Percentiles rank a stretch among this genome's conserved stretches.
Evolutionary conservation across 2,797 vertebrate genomes (phyloP).

Genomic region (Labroides dimidiatus): DNA sequence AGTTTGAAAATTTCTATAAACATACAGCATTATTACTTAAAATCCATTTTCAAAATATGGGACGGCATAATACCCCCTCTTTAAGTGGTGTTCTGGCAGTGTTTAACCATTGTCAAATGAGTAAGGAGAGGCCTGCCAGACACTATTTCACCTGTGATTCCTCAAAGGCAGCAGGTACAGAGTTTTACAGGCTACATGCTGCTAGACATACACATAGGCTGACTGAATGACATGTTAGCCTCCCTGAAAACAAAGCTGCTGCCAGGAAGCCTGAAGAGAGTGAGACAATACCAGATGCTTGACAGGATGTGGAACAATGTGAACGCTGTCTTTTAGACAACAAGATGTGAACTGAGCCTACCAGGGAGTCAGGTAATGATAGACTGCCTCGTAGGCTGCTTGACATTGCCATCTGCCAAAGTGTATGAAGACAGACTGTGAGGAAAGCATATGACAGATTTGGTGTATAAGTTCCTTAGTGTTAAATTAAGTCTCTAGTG

Average conservation of each 20-base stretch:
- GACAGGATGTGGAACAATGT: slow-evolving; percentile 30
- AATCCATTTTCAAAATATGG: too few species aligned
- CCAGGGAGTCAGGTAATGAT: slow-evolving; percentile 22
- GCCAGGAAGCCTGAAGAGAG: slow-evolving; percentile 29
- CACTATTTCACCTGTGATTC: slow-evolving; percentile 34
- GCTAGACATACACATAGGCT: slow-evolving; percentile 23
- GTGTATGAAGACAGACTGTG: background rate
- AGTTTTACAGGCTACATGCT: slow-evolving; percentile 48
- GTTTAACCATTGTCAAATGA: background rate
- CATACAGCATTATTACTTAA: too few species aligned
- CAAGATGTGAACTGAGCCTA: slow-evolving; percentile 22
- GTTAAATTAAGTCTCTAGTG: slow-evolving; percentile 3
- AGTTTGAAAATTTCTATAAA: too few species aligned
- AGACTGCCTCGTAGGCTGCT: slow-evolving; percentile 34
- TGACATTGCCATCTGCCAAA: slow-evolving; percentile 34
- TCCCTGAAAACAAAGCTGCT: slow-evolving; percentile 40
- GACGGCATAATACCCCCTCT: too few species aligned
- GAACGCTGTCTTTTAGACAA: slow-evolving; percentile 16
- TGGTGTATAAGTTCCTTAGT: background rate
- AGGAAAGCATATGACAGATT: slow-evolving; percentile 5
- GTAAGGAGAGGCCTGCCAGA: slow-evolving; percentile 1
- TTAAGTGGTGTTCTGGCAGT: background rate
- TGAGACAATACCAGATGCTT: slow-evolving; percentile 53
- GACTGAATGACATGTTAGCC: slow-evolving; percentile 39
- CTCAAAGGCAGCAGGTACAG: slow-evolving; percentile 53